Conservation (phyloP, 2,797 vertebrate genomes). For the Pyrocephalus nanus region DNA sequence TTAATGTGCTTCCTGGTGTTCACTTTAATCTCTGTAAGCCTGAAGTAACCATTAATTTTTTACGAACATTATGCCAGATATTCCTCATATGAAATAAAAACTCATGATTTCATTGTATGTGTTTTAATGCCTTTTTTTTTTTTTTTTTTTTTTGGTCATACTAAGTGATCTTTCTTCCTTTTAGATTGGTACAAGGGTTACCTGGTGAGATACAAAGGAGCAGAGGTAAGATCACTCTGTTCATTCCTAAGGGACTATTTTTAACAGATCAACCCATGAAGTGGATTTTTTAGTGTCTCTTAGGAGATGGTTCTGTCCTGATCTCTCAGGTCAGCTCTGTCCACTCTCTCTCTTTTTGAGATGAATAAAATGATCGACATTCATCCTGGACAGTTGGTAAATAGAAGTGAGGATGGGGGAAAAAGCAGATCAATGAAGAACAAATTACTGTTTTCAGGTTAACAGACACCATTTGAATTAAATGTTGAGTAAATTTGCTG, state of each 20-base stretch:
- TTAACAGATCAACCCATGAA: neutral
- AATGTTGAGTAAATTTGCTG: neutral
- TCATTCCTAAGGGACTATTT: neutral
- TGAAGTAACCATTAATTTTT: neutral
- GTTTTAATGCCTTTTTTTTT: neutral
- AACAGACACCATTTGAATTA: neutral
- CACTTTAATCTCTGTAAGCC: neutral
- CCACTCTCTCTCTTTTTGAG: neutral
- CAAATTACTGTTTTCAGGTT: neutral
- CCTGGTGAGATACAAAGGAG: conserved; percentile 85
- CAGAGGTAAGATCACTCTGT: conserved; percentile 77
- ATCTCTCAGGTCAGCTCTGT: neutral
- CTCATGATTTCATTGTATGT: neutral
- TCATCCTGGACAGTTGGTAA: neutral
- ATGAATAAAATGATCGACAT: neutral
- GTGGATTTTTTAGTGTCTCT: neutral
- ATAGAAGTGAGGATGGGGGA: neutral
- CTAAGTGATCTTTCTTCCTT: conserved; percentile 52
- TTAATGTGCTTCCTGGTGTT: neutral
- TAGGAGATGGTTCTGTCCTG: neutral
- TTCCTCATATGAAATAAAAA: neutral
- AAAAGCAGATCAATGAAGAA: neutral
- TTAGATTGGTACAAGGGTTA: conserved; percentile 93
- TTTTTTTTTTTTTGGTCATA: neutral
- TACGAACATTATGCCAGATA: neutral